Percentiles rank a stretch among this genome's conserved stretches.
Evolutionary conservation across 2,888 invertebrate genomes (phyloP).

Genomic region (Cheilosia soror): DNA sequence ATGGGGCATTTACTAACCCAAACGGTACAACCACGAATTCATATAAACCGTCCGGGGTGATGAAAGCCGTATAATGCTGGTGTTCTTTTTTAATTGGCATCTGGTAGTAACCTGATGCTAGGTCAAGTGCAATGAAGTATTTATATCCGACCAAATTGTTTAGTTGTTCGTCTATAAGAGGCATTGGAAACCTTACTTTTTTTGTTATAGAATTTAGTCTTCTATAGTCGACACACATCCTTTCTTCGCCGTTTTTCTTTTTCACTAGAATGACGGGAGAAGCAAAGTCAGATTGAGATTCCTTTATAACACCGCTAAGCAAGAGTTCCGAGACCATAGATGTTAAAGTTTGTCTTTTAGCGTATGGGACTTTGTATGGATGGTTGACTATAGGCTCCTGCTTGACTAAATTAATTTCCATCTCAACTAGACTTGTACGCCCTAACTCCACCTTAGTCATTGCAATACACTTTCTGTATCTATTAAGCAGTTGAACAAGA

Average conservation of each 20-base stretch:
- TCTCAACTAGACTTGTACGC: not conserved
- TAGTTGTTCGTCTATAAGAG: slow-evolving; percentile 17
- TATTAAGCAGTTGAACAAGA: too few relatives aligned
- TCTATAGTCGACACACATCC: slow-evolving; percentile 26
- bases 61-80: slow-evolving; percentile 12
- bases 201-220: not conserved
- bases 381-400: not conserved
- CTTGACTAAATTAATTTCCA: slow-evolving; percentile 8
- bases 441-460: not conserved
- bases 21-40: slow-evolving; percentile 29
- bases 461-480: slow-evolving; percentile 3
- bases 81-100: slow-evolving; percentile 33
- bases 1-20: slow-evolving; percentile 31
- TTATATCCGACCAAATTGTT: not conserved
- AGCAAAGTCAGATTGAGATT: slow-evolving; percentile 15
- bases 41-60: slow-evolving; percentile 33
- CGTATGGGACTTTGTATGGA: slow-evolving; percentile 19
- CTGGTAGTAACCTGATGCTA: slow-evolving; percentile 34
- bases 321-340: slow-evolving; percentile 2
- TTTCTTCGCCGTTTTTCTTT: slow-evolving; percentile 32
- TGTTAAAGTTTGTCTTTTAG: slow-evolving; percentile 1
- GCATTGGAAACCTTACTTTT: slow-evolving; percentile 20
- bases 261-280: slow-evolving; percentile 23
- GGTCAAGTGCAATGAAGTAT: slow-evolving; percentile 10
- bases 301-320: not conserved